These are phyloP conservation scores for Spheniscus humboldti DNA, from an alignment of 2,797 vertebrate species.

Conservation along the genomic window DNA sequence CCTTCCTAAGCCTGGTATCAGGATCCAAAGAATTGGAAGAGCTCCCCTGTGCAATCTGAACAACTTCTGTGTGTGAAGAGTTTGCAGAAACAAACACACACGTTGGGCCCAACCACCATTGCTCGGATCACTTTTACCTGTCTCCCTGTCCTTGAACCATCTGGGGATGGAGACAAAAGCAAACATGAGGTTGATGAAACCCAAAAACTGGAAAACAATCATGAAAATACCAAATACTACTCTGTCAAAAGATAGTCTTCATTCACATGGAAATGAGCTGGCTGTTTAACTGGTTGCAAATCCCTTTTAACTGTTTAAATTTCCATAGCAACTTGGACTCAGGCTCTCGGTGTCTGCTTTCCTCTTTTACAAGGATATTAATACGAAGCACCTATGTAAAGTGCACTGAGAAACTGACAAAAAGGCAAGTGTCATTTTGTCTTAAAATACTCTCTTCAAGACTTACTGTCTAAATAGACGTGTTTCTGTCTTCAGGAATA, in stretches of 20 bases:
- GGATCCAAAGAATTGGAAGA: background rate
- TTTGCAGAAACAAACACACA: background rate
- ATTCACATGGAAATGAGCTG: background rate
- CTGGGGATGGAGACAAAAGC: background rate
- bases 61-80: background rate
- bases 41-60: background rate
- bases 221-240: background rate
- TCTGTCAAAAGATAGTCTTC: background rate
- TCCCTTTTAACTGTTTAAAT: background rate
- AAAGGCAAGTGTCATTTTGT: background rate
- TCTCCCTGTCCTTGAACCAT: background rate
- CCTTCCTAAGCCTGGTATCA: background rate
- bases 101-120: background rate
- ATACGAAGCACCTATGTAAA: background rate
- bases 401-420: background rate
- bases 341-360: background rate
- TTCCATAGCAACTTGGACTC: background rate
- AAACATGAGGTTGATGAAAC: background rate
- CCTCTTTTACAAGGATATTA: background rate
- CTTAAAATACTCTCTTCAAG: background rate
- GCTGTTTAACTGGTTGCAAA: background rate
- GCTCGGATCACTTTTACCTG: rapidly evolving
- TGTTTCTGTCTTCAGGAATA: background rate
- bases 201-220: background rate
- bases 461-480: background rate